Evolutionary conservation across 2,113 vertebrate genomes (phyloP).

Genomic region (Scopus umbretta): DNA sequence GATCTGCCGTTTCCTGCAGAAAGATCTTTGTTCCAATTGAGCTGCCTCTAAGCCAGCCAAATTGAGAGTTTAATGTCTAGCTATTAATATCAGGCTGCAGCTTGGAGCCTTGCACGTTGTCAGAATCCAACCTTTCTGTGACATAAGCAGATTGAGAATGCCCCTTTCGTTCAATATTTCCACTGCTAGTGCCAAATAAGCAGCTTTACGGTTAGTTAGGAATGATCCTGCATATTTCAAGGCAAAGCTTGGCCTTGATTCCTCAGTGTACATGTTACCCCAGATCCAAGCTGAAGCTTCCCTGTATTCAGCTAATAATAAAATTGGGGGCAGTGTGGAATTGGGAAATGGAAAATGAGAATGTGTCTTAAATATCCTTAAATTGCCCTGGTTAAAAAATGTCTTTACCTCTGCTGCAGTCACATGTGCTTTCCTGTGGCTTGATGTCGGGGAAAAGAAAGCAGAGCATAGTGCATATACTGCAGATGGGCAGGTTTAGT

Average conservation of each 20-base stretch:
- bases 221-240: slow-evolving; percentile 47
- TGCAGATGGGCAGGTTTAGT: slow-evolving; percentile 17
- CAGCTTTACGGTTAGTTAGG: slow-evolving; percentile 44
- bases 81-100: slow-evolving; percentile 53
- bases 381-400: slow-evolving; percentile 19
- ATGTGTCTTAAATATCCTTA: slow-evolving; percentile 48
- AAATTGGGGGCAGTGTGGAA: background rate
- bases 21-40: slow-evolving; percentile 8
- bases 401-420: slow-evolving; percentile 24
- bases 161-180: slow-evolving; percentile 56
- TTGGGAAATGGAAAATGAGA: slow-evolving; percentile 34
- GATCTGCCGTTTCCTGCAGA: slow-evolving; percentile 55
- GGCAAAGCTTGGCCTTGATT: background rate
- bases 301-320: slow-evolving; percentile 27
- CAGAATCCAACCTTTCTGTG: slow-evolving; percentile 26
- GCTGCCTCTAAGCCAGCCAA: slow-evolving; percentile 36
- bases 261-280: slow-evolving; percentile 19
- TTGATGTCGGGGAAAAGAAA: background rate
- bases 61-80: slow-evolving; percentile 45
- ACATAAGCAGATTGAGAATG: slow-evolving; percentile 58
- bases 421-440: slow-evolving; percentile 15
- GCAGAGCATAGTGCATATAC: background rate
- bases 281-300: slow-evolving; percentile 31
- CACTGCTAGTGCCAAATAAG: slow-evolving; percentile 21
- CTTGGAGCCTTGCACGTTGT: slow-evolving; percentile 32